These are phyloP conservation scores for Leucoraja erinaceus DNA, from an alignment of 2,113 vertebrate genomes.

Conservation along the genomic window DNA sequence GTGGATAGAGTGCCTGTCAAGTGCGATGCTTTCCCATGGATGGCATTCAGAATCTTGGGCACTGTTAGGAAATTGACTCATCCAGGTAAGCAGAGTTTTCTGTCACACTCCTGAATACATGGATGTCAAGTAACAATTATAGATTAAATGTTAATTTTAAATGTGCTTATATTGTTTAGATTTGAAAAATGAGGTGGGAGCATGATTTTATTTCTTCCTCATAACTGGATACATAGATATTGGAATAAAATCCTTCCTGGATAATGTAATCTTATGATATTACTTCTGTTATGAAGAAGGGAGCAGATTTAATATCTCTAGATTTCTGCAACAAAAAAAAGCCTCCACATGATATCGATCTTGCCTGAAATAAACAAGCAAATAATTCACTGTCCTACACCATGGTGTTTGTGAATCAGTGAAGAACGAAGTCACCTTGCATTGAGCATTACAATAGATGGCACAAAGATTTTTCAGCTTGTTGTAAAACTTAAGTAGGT, in stretches of 20 bases:
- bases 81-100: too few species aligned
- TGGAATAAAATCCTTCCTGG: not conserved
- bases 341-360: not conserved
- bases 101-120: not conserved
- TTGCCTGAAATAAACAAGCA: not conserved
- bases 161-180: not conserved
- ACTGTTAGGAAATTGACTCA: too few species aligned
- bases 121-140: not conserved
- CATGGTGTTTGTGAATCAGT: not conserved
- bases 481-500: not conserved
- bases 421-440: not conserved
- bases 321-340: not conserved
- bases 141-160: not conserved
- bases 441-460: not conserved
- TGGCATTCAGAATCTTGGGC: too few species aligned
- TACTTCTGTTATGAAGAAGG: not conserved
- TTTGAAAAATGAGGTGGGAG: not conserved
- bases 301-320: not conserved
- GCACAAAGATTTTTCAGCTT: not conserved
- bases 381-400: not conserved
- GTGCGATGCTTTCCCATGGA: too few species aligned
- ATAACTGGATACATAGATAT: not conserved
- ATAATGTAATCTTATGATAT: not conserved
- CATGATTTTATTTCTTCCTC: not conserved
- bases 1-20: too few species aligned